phyloP scores from a whole-genome alignment of 2,113 vertebrate species.

The Sturnira hondurensis region DNA sequence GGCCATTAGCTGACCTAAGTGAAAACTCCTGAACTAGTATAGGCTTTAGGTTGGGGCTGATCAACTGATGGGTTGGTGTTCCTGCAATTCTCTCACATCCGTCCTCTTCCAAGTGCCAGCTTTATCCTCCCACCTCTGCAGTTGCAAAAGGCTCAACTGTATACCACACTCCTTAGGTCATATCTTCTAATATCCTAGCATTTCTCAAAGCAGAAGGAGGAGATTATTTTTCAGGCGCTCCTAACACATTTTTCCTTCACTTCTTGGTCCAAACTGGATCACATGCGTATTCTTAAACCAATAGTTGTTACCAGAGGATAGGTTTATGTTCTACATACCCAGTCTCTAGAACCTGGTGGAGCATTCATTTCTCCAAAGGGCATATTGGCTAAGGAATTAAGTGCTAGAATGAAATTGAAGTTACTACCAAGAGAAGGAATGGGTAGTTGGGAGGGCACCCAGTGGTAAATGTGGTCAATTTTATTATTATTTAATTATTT shows the following conservation, averaged over 20 bases:
- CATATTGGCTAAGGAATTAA: neutral
- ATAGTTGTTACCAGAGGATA: neutral
- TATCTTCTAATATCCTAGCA: neutral
- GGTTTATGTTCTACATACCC: neutral
- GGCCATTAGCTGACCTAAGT: neutral
- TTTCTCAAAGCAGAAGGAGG: neutral
- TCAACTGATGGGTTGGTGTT: neutral
- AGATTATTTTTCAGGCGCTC: neutral
- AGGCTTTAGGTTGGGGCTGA: neutral
- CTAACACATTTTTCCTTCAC: neutral
- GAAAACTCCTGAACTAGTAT: neutral
- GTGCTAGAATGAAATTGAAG: neutral
- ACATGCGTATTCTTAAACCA: neutral
- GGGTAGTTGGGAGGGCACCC: neutral
- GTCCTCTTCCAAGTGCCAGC: neutral
- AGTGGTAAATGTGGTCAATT: neutral
- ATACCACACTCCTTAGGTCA: neutral
- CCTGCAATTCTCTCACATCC: neutral
- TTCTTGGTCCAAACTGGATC: neutral
- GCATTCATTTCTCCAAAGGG: neutral
- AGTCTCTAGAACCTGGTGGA: neutral
- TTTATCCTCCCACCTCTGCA: neutral
- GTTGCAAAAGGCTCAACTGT: neutral
- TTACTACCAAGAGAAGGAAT: neutral
- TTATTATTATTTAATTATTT: neutral